phyloP scores from a whole-genome alignment of 2,888 invertebrate genomes.

The Lasius fuliginosus region DNA sequence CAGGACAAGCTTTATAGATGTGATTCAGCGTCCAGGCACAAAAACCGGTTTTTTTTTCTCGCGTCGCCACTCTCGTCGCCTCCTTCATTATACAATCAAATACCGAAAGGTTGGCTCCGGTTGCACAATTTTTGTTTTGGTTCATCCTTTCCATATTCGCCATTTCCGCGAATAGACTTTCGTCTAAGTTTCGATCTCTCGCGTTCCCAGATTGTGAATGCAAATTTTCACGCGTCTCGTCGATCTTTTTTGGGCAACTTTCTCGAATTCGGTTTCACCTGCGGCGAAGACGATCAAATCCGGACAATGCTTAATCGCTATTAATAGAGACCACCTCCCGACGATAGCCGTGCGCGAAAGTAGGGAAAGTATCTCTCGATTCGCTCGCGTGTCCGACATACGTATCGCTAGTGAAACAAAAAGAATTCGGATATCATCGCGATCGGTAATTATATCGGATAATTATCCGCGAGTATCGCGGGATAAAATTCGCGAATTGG shows the following conservation, averaged over 20 bases:
- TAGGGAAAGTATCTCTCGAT: slow-evolving; percentile 78
- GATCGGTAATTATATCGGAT: slow-evolving; percentile 31
- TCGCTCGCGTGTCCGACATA: slow-evolving; percentile 64
- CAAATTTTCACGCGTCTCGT: slow-evolving; percentile 22
- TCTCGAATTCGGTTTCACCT: slow-evolving; percentile 74
- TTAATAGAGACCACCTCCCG: slow-evolving; percentile 58
- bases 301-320: slow-evolving; percentile 69
- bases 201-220: background rate
- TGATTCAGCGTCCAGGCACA: slow-evolving; percentile 71
- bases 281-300: slow-evolving; percentile 6
- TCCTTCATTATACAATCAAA: slow-evolving; percentile 74
- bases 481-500: background rate
- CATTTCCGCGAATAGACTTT: background rate
- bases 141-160: slow-evolving; percentile 36
- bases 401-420: slow-evolving; percentile 56
- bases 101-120: slow-evolving; percentile 43
- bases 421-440: slow-evolving; percentile 11
- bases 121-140: slow-evolving; percentile 76
- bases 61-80: slow-evolving; percentile 40
- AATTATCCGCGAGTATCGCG: slow-evolving; percentile 7
- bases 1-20: slow-evolving; percentile 68
- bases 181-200: background rate
- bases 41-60: slow-evolving; percentile 74
- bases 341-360: slow-evolving; percentile 75
- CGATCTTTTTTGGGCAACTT: slow-evolving; percentile 69